Evolutionary conservation across 2,797 vertebrate genomes (phyloP).

Genomic region (Fistularia tabacaria): DNA sequence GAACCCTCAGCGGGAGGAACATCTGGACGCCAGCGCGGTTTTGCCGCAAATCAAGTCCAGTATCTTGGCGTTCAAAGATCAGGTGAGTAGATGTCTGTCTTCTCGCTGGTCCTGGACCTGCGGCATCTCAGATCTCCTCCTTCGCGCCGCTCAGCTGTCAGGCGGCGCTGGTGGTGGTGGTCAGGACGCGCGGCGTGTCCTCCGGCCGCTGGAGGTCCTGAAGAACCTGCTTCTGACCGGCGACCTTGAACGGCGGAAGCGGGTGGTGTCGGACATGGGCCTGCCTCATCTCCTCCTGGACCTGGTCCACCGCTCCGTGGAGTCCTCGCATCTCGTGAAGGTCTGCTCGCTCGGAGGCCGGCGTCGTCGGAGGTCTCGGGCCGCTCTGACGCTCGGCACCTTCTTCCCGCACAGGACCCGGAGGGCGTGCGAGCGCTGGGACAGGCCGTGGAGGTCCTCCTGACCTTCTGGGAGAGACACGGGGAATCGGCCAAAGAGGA

Average conservation of each 20-base stretch:
- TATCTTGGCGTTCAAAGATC: slow-evolving; percentile 70
- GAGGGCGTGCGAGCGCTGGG: slow-evolving; percentile 71
- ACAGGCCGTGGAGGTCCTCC: slow-evolving; percentile 72
- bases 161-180: slow-evolving; percentile 67
- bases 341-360: slow-evolving; percentile 51
- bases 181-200: slow-evolving; percentile 68
- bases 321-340: slow-evolving; percentile 64
- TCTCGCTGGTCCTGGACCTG: not conserved
- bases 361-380: not conserved
- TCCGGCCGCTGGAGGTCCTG: slow-evolving; percentile 72
- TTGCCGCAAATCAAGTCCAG: slow-evolving; percentile 64
- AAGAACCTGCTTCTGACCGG: slow-evolving; percentile 69
- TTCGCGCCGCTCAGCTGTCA: slow-evolving; percentile 69
- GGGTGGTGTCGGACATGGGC: slow-evolving; percentile 67
- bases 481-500: slow-evolving; percentile 66
- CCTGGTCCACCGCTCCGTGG: slow-evolving; percentile 73
- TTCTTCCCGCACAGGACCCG: slow-evolving; percentile 63
- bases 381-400: not conserved
- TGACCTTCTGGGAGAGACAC: slow-evolving; percentile 77
- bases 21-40: slow-evolving; percentile 59
- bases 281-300: slow-evolving; percentile 75
- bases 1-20: slow-evolving; percentile 43
- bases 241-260: slow-evolving; percentile 57
- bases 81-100: slow-evolving; percentile 66
- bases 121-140: slow-evolving; percentile 2